Base-by-base conservation (phyloP, 2,797 vertebrate genomes). In the Peromyscus aztecus region DNA sequence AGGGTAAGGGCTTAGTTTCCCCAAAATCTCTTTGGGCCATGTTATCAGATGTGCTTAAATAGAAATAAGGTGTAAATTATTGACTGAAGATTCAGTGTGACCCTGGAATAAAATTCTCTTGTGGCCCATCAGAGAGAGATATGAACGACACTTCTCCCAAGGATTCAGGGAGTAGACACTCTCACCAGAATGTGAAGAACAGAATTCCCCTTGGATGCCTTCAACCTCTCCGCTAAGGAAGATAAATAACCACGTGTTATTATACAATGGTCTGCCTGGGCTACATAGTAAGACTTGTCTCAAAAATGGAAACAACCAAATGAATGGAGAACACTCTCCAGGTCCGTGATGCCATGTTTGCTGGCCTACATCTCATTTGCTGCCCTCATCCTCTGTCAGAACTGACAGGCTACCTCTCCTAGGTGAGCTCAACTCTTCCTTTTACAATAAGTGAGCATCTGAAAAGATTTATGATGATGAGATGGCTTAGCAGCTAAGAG, bases 1-100 rank as follows among this genome's bases (percentile, higher is more conserved):
- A n/a, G 59, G 12, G 14, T 24, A 57, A 95, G 63, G 11, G 59
- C 81, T 83, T n/a, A 4, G 12, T 67, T 91, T 93, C 9, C 34
- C 52, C 76, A 24, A 91, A 92, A 83, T 77, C 65, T 76, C 46
- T 84, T 88, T 91, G 83, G 55, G 16, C 14, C 55, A 31, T 49
- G 46, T 7, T 89, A 88, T 77, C 34, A 61, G 34, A 27, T 40
- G 49, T 80, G 80, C 10, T 89, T 91, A 85, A 85, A 88, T 65
- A 94, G 55, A 97, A 92, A 96, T 75, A 76, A 85, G 17, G 14
- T 6, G 43, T 86, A 83, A n/a, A 83, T 63, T 78, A 83, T 61
- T 93, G 31, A 57, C 90, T 71, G 90, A 67, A 24, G 46, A 88
- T 96, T 24, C 55, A 49, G 61, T 82, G 34, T 80, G 71, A 84